Conservation (phyloP, 1,140 invertebrate genomes). For the Lordiphosa collinella region DNA sequence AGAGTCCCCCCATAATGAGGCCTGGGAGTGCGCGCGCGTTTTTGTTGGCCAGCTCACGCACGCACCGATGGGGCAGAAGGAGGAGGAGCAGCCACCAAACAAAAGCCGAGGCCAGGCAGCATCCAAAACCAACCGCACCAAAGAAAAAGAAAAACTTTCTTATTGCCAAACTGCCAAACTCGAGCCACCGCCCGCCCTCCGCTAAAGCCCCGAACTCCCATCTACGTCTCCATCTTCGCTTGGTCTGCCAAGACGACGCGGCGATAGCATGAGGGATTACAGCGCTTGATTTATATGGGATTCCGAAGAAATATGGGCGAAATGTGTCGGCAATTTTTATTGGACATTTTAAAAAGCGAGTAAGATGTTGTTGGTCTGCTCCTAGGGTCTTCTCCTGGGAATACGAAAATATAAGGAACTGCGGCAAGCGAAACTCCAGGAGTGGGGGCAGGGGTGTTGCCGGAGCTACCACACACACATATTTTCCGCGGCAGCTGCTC, state of each 20-base stretch:
- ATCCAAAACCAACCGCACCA: conserved; percentile 34
- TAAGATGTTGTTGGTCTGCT: conserved; percentile 65
- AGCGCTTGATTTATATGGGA: conserved; percentile 80
- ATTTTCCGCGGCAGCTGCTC: conserved; percentile 69
- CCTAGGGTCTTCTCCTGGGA: conserved; percentile 52
- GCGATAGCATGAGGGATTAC: conserved; percentile 80
- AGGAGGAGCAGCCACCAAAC: conserved; percentile 14
- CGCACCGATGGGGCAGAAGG: neutral
- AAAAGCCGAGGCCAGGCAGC: conserved; percentile 34
- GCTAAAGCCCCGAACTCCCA: conserved; percentile 25
- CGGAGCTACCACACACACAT: conserved; percentile 45
- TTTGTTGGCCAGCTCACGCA: conserved; percentile 11
- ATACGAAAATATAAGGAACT: conserved; percentile 71
- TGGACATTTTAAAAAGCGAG: conserved; percentile 80
- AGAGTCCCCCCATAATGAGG: conserved; percentile 66
- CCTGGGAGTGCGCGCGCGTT: conserved; percentile 44
- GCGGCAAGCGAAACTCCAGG: conserved; percentile 49
- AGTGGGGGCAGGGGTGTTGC: neutral
- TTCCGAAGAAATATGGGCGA: conserved; percentile 80
- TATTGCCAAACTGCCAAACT: conserved; percentile 76
- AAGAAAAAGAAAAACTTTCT: conserved; percentile 74
- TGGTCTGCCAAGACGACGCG: conserved; percentile 65
- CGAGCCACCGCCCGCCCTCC: conserved; percentile 18
- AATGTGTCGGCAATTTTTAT: conserved; percentile 80
- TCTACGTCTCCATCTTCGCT: conserved; percentile 1